These are phyloP conservation scores for Hybos culiciformis DNA, from an alignment of 2,888 invertebrate genomes.

Conservation along the genomic window DNA sequence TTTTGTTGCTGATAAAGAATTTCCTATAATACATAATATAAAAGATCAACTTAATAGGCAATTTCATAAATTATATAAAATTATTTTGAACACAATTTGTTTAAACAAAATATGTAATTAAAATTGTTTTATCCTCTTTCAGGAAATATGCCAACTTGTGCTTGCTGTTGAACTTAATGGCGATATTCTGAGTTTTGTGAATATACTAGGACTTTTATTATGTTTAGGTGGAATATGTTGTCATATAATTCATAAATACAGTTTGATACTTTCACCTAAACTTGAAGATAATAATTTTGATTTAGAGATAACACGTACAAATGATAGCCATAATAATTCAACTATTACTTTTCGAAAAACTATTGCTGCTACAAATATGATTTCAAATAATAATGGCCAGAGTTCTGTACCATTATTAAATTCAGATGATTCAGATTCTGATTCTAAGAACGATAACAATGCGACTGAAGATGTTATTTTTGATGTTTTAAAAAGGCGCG, in stretches of 20 bases:
- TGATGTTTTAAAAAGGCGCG: slow-evolving; percentile 42
- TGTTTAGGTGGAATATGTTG: slow-evolving; percentile 79
- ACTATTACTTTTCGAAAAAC: slow-evolving; percentile 16
- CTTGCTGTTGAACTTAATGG: slow-evolving; percentile 79
- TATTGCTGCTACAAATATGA: too few species aligned
- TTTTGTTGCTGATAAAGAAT: neutral
- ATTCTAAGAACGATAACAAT: slow-evolving; percentile 35
- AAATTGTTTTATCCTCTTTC: slow-evolving; percentile 24
- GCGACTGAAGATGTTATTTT: slow-evolving; percentile 40
- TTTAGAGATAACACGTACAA: slow-evolving; percentile 14
- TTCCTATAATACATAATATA: neutral
- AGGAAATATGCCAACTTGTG: slow-evolving; percentile 87
- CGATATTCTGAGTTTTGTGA: slow-evolving; percentile 69
- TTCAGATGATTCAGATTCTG: slow-evolving; percentile 30
- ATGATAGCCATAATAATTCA: slow-evolving; percentile 2
- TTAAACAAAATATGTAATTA: neutral
- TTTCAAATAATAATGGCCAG: slow-evolving; percentile 12
- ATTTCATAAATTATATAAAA: too few species aligned
- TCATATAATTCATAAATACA: slow-evolving; percentile 65
- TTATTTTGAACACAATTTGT: neutral
- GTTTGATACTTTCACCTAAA: slow-evolving; percentile 15
- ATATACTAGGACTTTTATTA: slow-evolving; percentile 69
- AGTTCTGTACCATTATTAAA: slow-evolving; percentile 27
- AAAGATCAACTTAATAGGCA: neutral
- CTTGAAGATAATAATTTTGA: neutral